Evolutionary conservation across 2,888 invertebrate species (phyloP).

Genomic region (Bunonema sp.): DNA sequence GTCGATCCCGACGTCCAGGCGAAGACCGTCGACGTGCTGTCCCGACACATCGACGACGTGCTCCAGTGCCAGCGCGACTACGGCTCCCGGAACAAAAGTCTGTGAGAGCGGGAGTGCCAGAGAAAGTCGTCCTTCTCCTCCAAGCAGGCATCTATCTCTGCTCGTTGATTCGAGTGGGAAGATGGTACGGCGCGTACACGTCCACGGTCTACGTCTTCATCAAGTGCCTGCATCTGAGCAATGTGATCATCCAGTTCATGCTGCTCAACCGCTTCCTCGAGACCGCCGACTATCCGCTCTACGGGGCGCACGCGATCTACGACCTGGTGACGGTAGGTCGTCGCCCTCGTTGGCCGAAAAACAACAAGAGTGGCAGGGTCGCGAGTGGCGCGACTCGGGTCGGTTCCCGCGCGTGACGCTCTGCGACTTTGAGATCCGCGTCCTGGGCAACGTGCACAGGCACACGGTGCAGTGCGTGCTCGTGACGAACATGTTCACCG

Average conservation of each 20-base stretch:
- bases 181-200: conserved; percentile 49
- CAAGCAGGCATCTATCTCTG: not conserved
- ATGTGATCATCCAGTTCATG: conserved; percentile 48
- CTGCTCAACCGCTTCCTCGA: conserved; percentile 49
- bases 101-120: conserved; percentile 7
- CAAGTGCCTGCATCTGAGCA: conserved; percentile 46
- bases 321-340: conserved; percentile 45
- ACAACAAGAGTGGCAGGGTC: conserved; percentile 14
- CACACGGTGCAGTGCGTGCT: conserved; percentile 41
- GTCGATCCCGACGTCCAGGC: conserved; percentile 47
- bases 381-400: conserved; percentile 44
- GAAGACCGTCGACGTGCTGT: conserved; percentile 48
- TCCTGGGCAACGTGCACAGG: conserved; percentile 44
- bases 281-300: conserved; percentile 42
- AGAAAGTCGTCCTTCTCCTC: not conserved
- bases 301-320: conserved; percentile 48
- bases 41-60: conserved; percentile 49
- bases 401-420: conserved; percentile 46
- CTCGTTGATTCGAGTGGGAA: conserved; percentile 25
- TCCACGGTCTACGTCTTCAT: conserved; percentile 47
- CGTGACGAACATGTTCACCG: conserved; percentile 42
- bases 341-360: not conserved
- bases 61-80: conserved; percentile 44
- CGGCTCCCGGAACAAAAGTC: conserved; percentile 14
- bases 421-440: conserved; percentile 45